Evolutionary conservation across 2,797 vertebrate species (phyloP), one percentile per base, ranked within the genome.

Genomic region (Gymnodraco acuticeps): DNA sequence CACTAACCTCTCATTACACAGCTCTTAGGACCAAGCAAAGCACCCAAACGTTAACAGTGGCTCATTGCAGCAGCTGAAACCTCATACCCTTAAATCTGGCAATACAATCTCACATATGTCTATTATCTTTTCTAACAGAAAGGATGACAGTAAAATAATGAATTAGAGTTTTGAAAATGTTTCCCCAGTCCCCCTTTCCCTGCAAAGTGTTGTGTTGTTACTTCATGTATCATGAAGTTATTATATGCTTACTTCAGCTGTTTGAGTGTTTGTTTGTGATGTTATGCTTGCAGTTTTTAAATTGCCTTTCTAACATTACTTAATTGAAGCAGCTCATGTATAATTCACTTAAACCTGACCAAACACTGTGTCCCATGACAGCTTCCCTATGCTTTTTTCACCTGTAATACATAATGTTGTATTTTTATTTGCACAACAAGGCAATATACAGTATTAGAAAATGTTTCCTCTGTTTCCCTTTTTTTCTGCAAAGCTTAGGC

Each of bases 1-100:
- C 33, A 33, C 27, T 82, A 80, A 79, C 73, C 61, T 82, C 70
- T 64, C 58, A 79, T 75, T 73, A 63, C 17, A 42, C 17, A 52
- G 55, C 17, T 10, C 17, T 64, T 43, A 61, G 14, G 38, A 47
- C 4, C 50, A 71, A 60, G 52, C 23, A 41, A 77, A 51, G 51
- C 70, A 51, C 31, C 38, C 33, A 46, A 54, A 27, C 1, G 0
- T 51, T 23, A 43, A 20, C n/a, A 64, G 48, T 38, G 72, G 43
- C 64, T 77, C 51, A 75, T 82, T 81, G 75, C 75, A 77, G 41
- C 70, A 61, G 71, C 75, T 80, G 70, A 31, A 51, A 45, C 20
- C 20, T 53, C 64, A 38, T 38, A 38, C 6, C 7, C 33, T 64
- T 19, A 41, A 46, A 76, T 69, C 17, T 62, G 54, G 14, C 10